These are phyloP conservation scores for Ceryle rudis DNA, from an alignment of 2,797 vertebrate species.

Conservation along the genomic window DNA sequence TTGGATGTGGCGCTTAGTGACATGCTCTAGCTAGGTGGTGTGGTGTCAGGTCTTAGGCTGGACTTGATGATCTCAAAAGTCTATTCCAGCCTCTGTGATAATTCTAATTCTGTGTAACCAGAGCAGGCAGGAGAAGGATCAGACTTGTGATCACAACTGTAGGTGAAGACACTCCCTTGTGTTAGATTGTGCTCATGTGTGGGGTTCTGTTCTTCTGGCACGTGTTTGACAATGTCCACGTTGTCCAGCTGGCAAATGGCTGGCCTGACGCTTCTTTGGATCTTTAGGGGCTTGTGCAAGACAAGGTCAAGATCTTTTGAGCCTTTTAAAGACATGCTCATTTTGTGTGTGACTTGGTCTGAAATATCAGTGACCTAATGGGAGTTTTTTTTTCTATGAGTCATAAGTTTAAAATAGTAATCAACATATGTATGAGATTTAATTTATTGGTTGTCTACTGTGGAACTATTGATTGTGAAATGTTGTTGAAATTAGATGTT, in stretches of 20 bases:
- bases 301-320: neutral
- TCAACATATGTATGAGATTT: neutral
- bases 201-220: neutral
- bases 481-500: neutral
- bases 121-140: neutral
- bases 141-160: neutral
- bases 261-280: neutral
- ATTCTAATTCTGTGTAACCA: no score
- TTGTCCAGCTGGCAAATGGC: neutral
- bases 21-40: no score
- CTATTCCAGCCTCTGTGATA: no score
- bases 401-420: neutral
- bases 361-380: neutral
- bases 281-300: neutral
- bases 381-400: neutral
- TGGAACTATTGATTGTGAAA: neutral
- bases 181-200: neutral
- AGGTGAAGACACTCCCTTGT: neutral
- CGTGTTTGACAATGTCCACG: fast-evolving
- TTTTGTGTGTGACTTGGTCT: neutral
- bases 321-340: neutral
- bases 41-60: no score
- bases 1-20: no score
- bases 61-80: no score
- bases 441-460: neutral